These are phyloP conservation scores for Labia minor DNA, from an alignment of 2,888 invertebrate species.

Conservation along the genomic window DNA sequence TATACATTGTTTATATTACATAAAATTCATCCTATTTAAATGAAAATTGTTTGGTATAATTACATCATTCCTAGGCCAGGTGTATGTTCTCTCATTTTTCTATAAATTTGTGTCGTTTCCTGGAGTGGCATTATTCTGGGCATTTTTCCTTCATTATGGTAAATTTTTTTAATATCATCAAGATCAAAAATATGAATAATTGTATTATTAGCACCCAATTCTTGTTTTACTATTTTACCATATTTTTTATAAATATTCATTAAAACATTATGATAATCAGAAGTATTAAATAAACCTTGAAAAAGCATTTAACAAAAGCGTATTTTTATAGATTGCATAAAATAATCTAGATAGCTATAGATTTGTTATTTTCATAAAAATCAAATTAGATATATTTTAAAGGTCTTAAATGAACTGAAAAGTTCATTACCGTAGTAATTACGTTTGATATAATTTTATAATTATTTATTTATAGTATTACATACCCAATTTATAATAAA, in stretches of 20 bases:
- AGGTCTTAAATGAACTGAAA: not conserved
- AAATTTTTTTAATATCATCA: conserved; percentile 38
- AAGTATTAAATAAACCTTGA: conserved; percentile 28
- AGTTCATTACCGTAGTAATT: not conserved
- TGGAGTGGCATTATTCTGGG: conserved; percentile 42
- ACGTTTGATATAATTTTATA: not conserved
- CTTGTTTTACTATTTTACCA: conserved; percentile 41
- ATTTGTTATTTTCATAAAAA: too few relatives aligned
- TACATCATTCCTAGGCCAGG: conserved; percentile 44
- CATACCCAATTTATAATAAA: conserved; percentile 32
- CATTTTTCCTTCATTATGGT: conserved; percentile 39
- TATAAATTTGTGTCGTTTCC: conserved; percentile 40
- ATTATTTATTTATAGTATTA: too few relatives aligned
- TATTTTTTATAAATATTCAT: conserved; percentile 35
- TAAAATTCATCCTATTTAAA: too few relatives aligned
- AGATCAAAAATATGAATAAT: conserved; percentile 43
- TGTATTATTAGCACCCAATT: conserved; percentile 34
- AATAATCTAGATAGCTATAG: not conserved
- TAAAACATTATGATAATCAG: conserved; percentile 36
- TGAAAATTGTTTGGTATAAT: too few relatives aligned
- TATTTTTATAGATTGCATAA: not conserved
- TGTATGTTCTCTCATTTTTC: conserved; percentile 38
- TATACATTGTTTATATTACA: not conserved
- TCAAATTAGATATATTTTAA: not conserved
- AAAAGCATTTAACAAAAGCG: conserved; percentile 29